Evolutionary conservation across 1,140 invertebrate genomes (phyloP).

Genomic region (Drosophila sp.): DNA sequence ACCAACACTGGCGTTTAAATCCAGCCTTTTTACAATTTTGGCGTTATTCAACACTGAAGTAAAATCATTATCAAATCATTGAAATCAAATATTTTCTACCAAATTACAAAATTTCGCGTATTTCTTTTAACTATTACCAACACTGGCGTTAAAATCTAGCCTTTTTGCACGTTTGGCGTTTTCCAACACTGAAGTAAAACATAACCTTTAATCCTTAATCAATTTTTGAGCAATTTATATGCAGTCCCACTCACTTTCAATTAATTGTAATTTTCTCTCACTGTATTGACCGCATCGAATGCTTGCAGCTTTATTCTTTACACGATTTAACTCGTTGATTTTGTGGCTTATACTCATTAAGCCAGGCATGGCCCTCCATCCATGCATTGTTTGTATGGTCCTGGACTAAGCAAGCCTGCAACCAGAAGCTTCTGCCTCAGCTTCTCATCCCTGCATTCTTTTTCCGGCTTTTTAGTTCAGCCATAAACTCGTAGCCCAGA

Average conservation of each 20-base stretch:
- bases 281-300: slow-evolving; percentile 7
- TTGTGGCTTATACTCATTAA: slow-evolving; percentile 77
- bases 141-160: too few relatives aligned
- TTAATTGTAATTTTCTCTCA: background rate
- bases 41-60: too few relatives aligned
- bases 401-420: slow-evolving; percentile 18
- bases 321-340: slow-evolving; percentile 76
- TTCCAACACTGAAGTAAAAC: too few relatives aligned
- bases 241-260: background rate
- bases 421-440: background rate
- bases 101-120: too few relatives aligned
- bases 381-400: slow-evolving; percentile 46
- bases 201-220: too few relatives aligned
- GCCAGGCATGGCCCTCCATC: slow-evolving; percentile 47
- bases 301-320: slow-evolving; percentile 62
- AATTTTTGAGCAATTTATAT: too few relatives aligned
- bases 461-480: background rate
- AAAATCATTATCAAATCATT: too few relatives aligned
- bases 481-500: slow-evolving; percentile 31
- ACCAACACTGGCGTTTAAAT: too few relatives aligned
- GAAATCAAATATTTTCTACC: too few relatives aligned
- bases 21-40: too few relatives aligned
- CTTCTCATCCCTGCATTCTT: background rate
- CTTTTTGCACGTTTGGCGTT: too few relatives aligned
- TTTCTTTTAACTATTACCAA: too few relatives aligned